Evolutionary conservation across 2,797 vertebrate species (phyloP), one percentile per base, ranked within the genome.

Genomic region (Gymnocypris eckloni): DNA sequence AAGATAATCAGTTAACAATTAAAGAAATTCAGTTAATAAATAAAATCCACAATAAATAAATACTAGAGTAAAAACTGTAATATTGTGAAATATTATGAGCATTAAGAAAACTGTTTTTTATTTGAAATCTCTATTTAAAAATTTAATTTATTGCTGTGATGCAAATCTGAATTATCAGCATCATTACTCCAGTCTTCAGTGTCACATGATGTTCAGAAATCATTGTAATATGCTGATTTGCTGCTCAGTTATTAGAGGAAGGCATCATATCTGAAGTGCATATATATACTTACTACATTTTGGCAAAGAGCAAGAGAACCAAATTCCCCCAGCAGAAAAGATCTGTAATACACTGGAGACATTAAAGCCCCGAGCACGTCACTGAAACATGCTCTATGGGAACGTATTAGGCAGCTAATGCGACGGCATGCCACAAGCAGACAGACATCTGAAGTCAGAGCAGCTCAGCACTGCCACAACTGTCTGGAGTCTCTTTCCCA

Each of bases 401-500:
- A 86, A 88, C 67, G 86, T 77, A 85, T 82, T 48, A 84, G 69
- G n/a, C 45, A 8, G 76, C 56, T 85, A 81, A 83, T 84, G 70
- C 25, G 13, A 83, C 20, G 16, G 16, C 66, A 84, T 50, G 39
- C 54, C 75, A 73, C 70, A 22, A 18, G 39, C 70, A 77, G 64
- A 81, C 77, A 79, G 86, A 72, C 75, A 72, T 71, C 73, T 77
- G 64, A 45, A 86, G 73, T 79, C 54, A 18, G 77, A 82, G 70
- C 37, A 78, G 70, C 56, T 83, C 59, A 73, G 41, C 72, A 56
- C 56, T 75, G 43, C 78, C 59, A 75, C 59, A 79, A 85, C 64
- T 20, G 89, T 87, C 80, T 91, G 92, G 91, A 93, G 94, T 93
- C 92, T 92, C 91, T 93, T 92, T 88, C 87, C 89, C 90, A 84